Percentiles rank a stretch among this genome's conserved stretches.
phyloP scores from a whole-genome alignment of 1,140 invertebrate genomes.

The Aricia agestis region DNA sequence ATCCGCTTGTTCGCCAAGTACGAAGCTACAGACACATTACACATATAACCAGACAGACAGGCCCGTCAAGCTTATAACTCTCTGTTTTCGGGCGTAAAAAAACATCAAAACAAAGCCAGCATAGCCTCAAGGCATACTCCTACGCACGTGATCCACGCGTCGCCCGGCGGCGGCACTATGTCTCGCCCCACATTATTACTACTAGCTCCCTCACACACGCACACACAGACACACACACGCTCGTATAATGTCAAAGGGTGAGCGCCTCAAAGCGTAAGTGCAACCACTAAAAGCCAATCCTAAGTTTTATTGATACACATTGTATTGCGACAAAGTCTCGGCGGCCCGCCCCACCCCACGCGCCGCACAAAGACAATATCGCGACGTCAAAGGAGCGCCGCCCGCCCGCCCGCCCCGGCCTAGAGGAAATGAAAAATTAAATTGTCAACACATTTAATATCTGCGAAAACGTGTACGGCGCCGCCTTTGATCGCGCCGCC shows the following conservation, averaged over 20 bases:
- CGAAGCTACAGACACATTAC: no score
- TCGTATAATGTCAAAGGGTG: conserved; percentile 71
- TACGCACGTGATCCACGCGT: background rate
- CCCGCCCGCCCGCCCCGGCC: conserved; percentile 52
- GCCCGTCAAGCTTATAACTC: no score
- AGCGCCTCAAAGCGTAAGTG: conserved; percentile 74
- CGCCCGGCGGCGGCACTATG: conserved; percentile 38
- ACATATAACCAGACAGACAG: no score
- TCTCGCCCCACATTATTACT: conserved; percentile 44
- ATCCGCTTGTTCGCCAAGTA: no score
- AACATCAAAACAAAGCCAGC: background rate
- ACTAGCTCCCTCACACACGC: conserved; percentile 31
- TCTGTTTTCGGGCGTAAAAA: background rate
- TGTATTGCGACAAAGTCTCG: conserved; percentile 76
- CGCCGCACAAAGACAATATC: conserved; percentile 75
- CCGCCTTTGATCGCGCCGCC: conserved; percentile 66
- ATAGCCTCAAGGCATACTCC: background rate
- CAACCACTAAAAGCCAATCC: conserved; percentile 77
- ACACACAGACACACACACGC: conserved; percentile 34
- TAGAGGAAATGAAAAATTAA: conserved; percentile 76
- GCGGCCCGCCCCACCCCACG: conserved; percentile 63
- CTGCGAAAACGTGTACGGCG: conserved; percentile 73
- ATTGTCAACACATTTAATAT: conserved; percentile 77
- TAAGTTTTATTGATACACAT: conserved; percentile 77
- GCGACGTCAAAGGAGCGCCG: conserved; percentile 72